These are phyloP conservation scores for Podiceps cristatus DNA, from an alignment of 2,113 vertebrate species.

Conservation along the genomic window DNA sequence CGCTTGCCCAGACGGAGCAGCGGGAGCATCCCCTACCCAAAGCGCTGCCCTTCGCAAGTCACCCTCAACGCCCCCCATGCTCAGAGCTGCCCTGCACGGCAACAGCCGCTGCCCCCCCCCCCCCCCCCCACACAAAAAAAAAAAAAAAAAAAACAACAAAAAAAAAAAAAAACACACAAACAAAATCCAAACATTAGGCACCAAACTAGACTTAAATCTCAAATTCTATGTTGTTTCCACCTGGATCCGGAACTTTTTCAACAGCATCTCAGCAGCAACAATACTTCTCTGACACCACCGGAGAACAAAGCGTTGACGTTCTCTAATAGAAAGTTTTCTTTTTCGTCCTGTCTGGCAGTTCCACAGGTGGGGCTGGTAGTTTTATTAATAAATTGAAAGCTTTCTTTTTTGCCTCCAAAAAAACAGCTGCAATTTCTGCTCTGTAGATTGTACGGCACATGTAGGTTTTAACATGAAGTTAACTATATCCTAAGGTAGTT, in stretches of 20 bases:
- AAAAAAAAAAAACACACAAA: neutral
- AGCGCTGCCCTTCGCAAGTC: neutral
- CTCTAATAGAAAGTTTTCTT: neutral
- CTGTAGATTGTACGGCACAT: neutral
- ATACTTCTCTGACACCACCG: fast-evolving
- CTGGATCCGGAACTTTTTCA: neutral
- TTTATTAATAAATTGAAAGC: neutral
- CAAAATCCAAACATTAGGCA: neutral
- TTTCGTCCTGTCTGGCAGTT: neutral
- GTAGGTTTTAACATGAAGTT: neutral
- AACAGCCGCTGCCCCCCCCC: no score
- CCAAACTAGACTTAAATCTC: no score
- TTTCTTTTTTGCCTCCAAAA: neutral
- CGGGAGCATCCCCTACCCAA: neutral
- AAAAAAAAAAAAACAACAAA: neutral
- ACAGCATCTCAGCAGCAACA: neutral
- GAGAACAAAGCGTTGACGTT: neutral
- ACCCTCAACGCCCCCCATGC: fast-evolving
- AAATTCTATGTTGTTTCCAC: neutral
- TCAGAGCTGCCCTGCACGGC: no score
- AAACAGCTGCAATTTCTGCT: neutral
- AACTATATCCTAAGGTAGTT: neutral
- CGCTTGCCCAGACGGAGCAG: fast-evolving
- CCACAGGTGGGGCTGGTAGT: neutral
- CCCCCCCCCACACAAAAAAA: neutral